Percentiles rank a stretch among this genome's conserved stretches.
Evolutionary conservation across 2,113 vertebrate genomes (phyloP).

Genomic region (Sylvicapra grimmia): DNA sequence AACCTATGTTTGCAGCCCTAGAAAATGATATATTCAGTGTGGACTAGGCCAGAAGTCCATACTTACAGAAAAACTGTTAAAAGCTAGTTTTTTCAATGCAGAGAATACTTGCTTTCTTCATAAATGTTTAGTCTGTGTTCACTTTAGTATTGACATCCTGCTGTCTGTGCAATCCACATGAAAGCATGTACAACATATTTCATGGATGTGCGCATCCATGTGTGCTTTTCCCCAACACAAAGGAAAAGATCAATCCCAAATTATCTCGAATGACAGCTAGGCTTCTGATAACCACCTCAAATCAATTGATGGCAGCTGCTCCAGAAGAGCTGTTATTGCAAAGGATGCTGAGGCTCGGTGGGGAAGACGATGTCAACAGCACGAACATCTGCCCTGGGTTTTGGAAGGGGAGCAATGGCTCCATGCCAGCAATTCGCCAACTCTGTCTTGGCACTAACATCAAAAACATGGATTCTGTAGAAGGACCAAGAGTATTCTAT

Average conservation of each 20-base stretch:
- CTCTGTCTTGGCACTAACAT: rapidly evolving
- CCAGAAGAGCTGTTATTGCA: not conserved
- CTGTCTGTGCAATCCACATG: not conserved
- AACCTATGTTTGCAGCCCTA: not conserved
- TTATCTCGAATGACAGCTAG: not conserved
- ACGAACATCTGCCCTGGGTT: not conserved
- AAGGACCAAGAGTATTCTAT: not conserved
- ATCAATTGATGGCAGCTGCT: not conserved
- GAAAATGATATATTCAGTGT: not conserved
- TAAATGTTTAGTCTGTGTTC: not conserved
- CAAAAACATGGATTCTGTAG: not conserved
- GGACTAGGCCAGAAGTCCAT: not conserved
- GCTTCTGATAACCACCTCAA: not conserved
- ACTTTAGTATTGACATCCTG: not conserved
- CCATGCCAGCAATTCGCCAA: rapidly evolving
- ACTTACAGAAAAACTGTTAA: not conserved
- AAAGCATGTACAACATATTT: not conserved
- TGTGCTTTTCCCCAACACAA: not conserved
- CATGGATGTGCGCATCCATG: not conserved
- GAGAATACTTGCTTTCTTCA: not conserved
- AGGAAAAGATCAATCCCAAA: not conserved
- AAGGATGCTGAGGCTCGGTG: not conserved
- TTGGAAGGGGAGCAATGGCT: not conserved
- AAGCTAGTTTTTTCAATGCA: not conserved
- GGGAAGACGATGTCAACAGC: not conserved